Base-by-base conservation (phyloP, 2,888 invertebrate genomes). In the Eucera pruinosa region DNA sequence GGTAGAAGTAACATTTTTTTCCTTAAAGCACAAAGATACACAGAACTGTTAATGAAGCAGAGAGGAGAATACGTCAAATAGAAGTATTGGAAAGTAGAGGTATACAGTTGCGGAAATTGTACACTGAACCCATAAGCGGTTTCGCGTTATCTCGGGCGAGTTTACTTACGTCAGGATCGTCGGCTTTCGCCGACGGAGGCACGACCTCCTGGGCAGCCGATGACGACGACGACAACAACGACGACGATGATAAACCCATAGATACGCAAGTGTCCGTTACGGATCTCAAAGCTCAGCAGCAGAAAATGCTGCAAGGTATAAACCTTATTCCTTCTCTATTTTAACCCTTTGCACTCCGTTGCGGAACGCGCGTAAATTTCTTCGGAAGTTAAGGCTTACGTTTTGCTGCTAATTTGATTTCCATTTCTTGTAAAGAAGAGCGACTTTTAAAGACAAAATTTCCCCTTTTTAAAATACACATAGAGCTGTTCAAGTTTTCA, bases 11-110 rank as follows among this genome's bases (percentile, higher is more conserved):
- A 13, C 7, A 47, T 85, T 85, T 69, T 79, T 81, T 86, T 87
- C 82, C 87, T 89, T 89, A 87, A 87, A 78, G 65, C 64, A 77
- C 47, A 80, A 83, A 83, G 70, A 58, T 68, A 39, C 36, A 25
- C 78, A 95, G 95, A 88, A 95, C 95, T 25, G 90, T 92, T 43
- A 94, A 94, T 76, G 96, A 96, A 91, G 93, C 94, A 27, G 95
- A 95, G 89, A 93, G 95, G 69, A 93, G 96, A 54, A 93, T 93
- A 36, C 93, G 95, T 43, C 94, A 95, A 85, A 92, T 95, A 20
- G 95, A 96, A 87, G 91, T 93, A 39, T 90, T 96, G 3, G 93
- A 94, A 84, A 95, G 95, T 7, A 94, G 94, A 86, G 93, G 94
- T 52, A 90, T 94, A 9, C 94, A 95, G 81, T 92, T 95, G 84